Evolutionary conservation across 2,797 vertebrate genomes (phyloP).

Genomic region (Pantherophis alleghaniensis): DNA sequence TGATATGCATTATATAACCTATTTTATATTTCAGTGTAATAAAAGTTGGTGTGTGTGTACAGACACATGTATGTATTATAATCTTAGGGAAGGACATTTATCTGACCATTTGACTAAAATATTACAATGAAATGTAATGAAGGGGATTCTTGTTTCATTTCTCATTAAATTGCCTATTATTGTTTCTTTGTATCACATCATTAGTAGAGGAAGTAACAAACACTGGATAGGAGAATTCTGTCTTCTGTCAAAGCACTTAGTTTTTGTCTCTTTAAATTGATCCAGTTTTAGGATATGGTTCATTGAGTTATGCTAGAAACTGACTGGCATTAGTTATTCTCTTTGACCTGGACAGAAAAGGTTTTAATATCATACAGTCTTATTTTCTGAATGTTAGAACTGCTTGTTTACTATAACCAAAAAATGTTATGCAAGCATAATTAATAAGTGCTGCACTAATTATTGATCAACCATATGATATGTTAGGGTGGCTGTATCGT

Average conservation of each 20-base stretch:
- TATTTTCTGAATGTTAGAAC: not conserved
- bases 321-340: not conserved
- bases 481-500: not conserved
- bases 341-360: not conserved
- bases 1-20: not conserved
- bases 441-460: conserved; percentile 7
- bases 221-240: not conserved
- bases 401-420: not conserved
- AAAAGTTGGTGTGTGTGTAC: not conserved
- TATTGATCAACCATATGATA: not conserved
- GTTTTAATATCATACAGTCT: not conserved
- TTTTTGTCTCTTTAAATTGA: not conserved
- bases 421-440: not conserved
- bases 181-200: not conserved
- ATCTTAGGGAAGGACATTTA: not conserved
- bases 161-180: not conserved
- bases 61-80: not conserved
- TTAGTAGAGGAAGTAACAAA: not conserved
- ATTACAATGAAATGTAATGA: not conserved
- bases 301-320: not conserved
- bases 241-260: not conserved
- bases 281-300: not conserved
- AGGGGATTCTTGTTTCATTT: not conserved
- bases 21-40: not conserved
- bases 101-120: not conserved